Conservation (phyloP, 1,140 invertebrate genomes). For the Ostrea edulis region DNA sequence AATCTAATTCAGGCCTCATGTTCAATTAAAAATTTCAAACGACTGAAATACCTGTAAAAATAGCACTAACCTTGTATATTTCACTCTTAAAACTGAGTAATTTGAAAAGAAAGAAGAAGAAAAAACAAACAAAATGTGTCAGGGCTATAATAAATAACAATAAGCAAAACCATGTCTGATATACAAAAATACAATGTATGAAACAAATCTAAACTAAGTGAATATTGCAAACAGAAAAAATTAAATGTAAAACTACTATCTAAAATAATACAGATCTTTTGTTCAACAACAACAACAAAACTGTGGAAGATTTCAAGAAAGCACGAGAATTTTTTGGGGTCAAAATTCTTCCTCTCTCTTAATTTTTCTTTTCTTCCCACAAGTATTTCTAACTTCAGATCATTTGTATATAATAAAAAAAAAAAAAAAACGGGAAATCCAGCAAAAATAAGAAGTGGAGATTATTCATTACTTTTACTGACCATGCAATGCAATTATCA, state of each 20-base stretch:
- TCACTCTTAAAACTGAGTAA: neutral
- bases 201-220: conserved; percentile 21
- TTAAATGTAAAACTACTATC: conserved; percentile 27
- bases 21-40: neutral
- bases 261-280: conserved; percentile 34
- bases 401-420: neutral
- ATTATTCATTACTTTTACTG: neutral
- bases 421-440: neutral
- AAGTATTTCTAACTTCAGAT: neutral
- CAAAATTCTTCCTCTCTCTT: too few species aligned
- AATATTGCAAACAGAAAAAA: conserved; percentile 30
- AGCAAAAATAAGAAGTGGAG: neutral
- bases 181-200: neutral
- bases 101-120: neutral
- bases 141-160: neutral
- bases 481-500: neutral
- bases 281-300: conserved; percentile 21
- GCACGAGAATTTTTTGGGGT: neutral
- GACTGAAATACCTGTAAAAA: neutral
- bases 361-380: too few species aligned
- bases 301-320: conserved; percentile 5
- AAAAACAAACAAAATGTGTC: neutral
- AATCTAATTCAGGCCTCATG: neutral
- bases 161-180: neutral
- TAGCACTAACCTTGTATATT: conserved; percentile 20